Evolutionary conservation across 2,113 vertebrate genomes (phyloP).

Genomic region (Mesitornis unicolor): DNA sequence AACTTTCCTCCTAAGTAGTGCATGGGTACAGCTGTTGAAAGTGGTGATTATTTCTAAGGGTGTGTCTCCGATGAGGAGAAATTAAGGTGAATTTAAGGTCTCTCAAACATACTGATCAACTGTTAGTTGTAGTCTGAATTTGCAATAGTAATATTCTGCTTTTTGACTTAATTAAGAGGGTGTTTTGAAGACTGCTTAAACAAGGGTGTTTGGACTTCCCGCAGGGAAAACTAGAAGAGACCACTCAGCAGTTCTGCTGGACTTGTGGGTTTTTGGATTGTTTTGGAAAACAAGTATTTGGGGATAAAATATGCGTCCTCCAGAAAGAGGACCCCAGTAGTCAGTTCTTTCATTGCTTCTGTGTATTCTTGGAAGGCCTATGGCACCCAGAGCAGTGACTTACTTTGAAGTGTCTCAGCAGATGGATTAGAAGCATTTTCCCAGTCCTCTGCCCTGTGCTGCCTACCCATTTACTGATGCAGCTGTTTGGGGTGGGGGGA

Average conservation of each 20-base stretch:
- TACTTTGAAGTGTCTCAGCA: neutral
- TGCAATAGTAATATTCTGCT: neutral
- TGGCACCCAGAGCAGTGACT: neutral
- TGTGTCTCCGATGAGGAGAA: neutral
- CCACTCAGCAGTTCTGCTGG: neutral
- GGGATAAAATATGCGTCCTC: neutral
- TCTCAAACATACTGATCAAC: neutral
- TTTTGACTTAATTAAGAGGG: neutral
- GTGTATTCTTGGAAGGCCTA: neutral
- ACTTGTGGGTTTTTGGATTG: neutral
- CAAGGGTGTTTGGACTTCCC: neutral
- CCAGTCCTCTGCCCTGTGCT: neutral
- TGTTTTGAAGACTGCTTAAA: neutral
- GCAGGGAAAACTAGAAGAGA: neutral
- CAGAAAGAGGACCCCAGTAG: neutral
- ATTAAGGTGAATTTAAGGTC: neutral
- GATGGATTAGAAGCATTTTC: neutral
- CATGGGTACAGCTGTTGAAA: neutral
- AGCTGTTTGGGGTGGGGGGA: neutral
- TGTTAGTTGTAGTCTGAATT: neutral
- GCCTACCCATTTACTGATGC: neutral
- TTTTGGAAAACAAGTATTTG: neutral
- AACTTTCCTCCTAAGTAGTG: neutral
- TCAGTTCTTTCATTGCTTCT: neutral
- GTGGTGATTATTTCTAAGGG: neutral